These are phyloP conservation scores for Cacatua alba DNA, from an alignment of 2,113 vertebrate genomes.

Conservation along the genomic window DNA sequence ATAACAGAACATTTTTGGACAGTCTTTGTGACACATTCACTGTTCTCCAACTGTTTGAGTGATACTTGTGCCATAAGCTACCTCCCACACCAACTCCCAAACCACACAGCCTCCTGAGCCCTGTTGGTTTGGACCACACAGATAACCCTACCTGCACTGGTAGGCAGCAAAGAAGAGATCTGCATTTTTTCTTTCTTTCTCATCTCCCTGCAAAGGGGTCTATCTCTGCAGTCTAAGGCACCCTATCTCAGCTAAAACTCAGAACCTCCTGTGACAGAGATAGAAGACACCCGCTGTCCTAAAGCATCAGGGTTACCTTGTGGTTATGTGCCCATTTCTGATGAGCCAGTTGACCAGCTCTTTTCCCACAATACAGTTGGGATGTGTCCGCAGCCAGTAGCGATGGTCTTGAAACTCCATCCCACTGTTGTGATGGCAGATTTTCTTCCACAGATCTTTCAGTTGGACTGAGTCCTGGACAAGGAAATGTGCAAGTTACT, in stretches of 20 bases:
- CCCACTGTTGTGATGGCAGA: constrained; percentile 94
- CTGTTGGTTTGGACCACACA: neutral
- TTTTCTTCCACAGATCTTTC: constrained; percentile 97
- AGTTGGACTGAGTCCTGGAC: constrained; percentile 93
- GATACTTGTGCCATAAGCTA: neutral
- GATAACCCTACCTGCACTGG: neutral
- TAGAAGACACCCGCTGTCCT: neutral
- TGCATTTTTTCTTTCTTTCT: neutral
- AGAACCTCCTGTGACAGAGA: neutral
- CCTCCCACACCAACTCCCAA: neutral
- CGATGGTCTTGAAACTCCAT: constrained; percentile 99
- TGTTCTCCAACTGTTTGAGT: neutral
- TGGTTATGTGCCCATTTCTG: constrained; percentile 93
- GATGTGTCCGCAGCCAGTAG: constrained; percentile 96
- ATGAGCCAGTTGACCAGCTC: constrained; percentile 98
- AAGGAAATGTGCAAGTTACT: neutral
- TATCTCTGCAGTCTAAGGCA: neutral
- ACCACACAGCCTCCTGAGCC: neutral
- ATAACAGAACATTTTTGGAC: neutral
- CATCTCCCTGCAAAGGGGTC: neutral
- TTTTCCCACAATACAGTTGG: constrained; percentile 98
- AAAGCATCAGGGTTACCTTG: constrained; percentile 78
- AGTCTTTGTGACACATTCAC: neutral
- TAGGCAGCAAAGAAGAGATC: neutral
- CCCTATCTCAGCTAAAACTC: neutral